Evolutionary conservation across 2,113 vertebrate species (phyloP), one percentile per base, ranked within the genome.

Genomic region (Smithornis capensis): DNA sequence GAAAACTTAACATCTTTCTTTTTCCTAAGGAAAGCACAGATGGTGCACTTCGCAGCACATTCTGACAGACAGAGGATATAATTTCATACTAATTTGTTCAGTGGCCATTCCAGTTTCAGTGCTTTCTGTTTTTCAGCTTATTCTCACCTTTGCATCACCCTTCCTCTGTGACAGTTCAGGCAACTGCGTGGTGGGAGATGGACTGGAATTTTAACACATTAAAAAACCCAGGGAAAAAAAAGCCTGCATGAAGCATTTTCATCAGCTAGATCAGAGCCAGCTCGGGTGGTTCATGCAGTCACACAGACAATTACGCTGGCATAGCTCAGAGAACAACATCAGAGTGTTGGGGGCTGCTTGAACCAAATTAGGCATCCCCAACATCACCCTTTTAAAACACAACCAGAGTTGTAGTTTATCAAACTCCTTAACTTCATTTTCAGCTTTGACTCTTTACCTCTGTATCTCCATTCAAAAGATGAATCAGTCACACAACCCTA

Each of bases 41-140:
- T 53, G 55, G 79, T 85, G 18, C 45, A 35, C 37, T 90, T 63
- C 1, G 2, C 37, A 33, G 59, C 8, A 6, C 59, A 27, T 37
- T 52, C 62, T 82, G 81, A 84, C 59, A 89, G 64, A 91, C 74
- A 86, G 71, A 65, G 47, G 59, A 83, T 86, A 89, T 81, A 70
- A 95, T 91, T 96, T 83, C 87, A 92, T 47, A 86, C 68, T 86
- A 76, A 92, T 90, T 88, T 90, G 70, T 93, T 93, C 75, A 91
- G 85, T 88, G 90, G 82, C 42, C n/a, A n/a, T 74, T 92, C 59
- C 84, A 91, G 19, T 67, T 89, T 94, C 86, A 87, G 40, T 7
- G 69, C 38, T 81, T 87, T 87, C 85, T 77, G 45, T 1, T 96
- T 91, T 94, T 78, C 82, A 89, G 81, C 60, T 90, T 92, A 69